Base-by-base conservation (phyloP, 2,113 vertebrate genomes). In the Pica pica region DNA sequence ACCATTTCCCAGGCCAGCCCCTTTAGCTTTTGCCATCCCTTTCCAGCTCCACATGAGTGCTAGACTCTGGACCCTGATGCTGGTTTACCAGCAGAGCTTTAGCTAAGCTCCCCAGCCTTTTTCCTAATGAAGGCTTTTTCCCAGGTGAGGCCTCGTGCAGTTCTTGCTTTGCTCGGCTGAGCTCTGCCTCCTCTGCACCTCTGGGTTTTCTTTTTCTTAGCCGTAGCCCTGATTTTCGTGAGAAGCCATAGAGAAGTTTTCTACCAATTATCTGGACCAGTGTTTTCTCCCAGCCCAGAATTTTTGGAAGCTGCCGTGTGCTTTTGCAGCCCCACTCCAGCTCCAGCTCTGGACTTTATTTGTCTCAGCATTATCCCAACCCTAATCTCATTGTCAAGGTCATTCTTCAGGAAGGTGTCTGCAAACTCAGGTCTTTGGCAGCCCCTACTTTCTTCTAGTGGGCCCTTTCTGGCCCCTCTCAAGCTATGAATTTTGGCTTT, bases 111-210 rank as follows among this genome's bases (percentile, higher is more conserved):
- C 17, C 3, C 8, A 67, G 47, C 15, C 9, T 4, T 70, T 81
- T 77, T 60, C 33, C 27, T 0, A 0, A 3, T 19, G 35, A 39
- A 75, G 49, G 28, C 39, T 78, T 95, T 78, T n/a, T 67, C 39
- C 20, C 30, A 42, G 23, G 9, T 61, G 69, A n/a, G n/a, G 35
- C 19, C 24, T 53, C 27, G 5, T 52, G 27, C 59, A 80, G 49
- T 30, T 67, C 16, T n/a, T 1, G 1, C n/a, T 69, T 79, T 49
- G 30, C n/a, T 81, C 0, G 0, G 3, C 16, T 5, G 5, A 59
- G 56, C 49, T 39, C 11, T 63, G 33, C 42, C 3, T 5, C 28
- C 2, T 9, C n/a, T 27, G 31, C 31, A 39, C 20, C 12, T 69
- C 55, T 37, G 50, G 7, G 9, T 69, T 91, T 89, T 73, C 35